Conservation (phyloP, 1,140 invertebrate genomes). For the Tachypleus tridentatus region DNA sequence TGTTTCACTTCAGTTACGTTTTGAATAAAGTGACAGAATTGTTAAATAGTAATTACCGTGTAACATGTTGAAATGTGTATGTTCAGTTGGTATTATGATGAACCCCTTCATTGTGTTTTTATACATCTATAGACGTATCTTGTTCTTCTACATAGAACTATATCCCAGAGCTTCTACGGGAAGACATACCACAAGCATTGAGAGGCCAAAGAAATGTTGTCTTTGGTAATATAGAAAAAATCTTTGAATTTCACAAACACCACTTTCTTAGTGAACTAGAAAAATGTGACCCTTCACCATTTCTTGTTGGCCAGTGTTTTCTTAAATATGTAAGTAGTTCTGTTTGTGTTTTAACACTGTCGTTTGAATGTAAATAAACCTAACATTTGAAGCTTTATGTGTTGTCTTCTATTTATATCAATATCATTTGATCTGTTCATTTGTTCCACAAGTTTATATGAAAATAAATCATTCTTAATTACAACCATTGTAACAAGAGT, state of each 20-base stretch:
- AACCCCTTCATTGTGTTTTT: too few relatives aligned
- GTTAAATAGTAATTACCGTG: too few relatives aligned
- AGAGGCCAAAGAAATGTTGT: constrained; percentile 65
- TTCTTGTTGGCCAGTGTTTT: constrained; percentile 66
- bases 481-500: too few relatives aligned
- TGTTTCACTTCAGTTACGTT: too few relatives aligned
- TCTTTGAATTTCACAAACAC: constrained; percentile 68
- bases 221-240: constrained; percentile 74
- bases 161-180: constrained; percentile 63
- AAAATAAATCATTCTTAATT: too few relatives aligned
- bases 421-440: too few relatives aligned
- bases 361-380: too few relatives aligned
- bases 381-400: background rate
- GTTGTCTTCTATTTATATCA: background rate
- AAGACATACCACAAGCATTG: constrained; percentile 66
- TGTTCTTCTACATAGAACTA: constrained; percentile 44
- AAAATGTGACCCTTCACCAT: constrained; percentile 58
- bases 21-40: too few relatives aligned
- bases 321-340: constrained; percentile 53
- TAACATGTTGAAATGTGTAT: too few relatives aligned
- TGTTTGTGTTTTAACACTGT: too few relatives aligned
- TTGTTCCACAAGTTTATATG: too few relatives aligned
- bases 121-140: too few relatives aligned
- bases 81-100: constrained; percentile 26
- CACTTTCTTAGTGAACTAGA: constrained; percentile 63